Conservation (phyloP, 2,888 invertebrate genomes). For the Agrochola lychnidis region DNA sequence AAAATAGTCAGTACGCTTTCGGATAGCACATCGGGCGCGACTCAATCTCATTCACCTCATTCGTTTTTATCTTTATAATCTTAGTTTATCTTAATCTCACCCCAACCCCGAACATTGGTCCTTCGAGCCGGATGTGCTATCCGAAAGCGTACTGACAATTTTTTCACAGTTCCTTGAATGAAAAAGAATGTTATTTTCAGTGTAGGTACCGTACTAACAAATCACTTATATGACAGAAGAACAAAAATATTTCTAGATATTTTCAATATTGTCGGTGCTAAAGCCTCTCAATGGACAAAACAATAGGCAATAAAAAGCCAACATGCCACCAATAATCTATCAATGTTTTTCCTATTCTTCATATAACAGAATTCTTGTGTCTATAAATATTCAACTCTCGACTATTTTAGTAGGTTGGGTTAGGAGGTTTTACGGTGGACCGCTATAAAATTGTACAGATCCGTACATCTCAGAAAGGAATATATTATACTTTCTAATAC, state of each 20-base stretch:
- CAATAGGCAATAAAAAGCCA: conserved; percentile 15
- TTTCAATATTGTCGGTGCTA: neutral
- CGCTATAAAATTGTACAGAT: conserved; percentile 53
- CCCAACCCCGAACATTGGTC: too few species aligned
- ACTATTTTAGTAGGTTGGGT: conserved; percentile 43
- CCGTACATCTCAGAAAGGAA: conserved; percentile 32
- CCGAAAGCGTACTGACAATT: too few species aligned
- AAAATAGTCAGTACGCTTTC: too few species aligned
- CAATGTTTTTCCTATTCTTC: neutral
- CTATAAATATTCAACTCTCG: conserved; percentile 46
- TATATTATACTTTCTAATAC: conserved; percentile 50
- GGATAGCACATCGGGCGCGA: too few species aligned
- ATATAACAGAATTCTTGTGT: conserved; percentile 27
- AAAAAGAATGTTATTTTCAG: neutral
- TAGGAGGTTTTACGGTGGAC: conserved; percentile 44
- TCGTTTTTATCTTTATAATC: too few species aligned
- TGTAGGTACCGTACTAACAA: neutral
- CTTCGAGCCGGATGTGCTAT: too few species aligned
- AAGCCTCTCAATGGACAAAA: neutral
- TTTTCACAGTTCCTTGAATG: neutral
- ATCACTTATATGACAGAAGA: neutral
- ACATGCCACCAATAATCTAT: neutral
- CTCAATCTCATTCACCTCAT: too few species aligned
- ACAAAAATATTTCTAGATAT: neutral
- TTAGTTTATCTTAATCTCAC: too few species aligned